Conservation (phyloP, 2,888 invertebrate genomes). For the Dastarcus helophoroides region DNA sequence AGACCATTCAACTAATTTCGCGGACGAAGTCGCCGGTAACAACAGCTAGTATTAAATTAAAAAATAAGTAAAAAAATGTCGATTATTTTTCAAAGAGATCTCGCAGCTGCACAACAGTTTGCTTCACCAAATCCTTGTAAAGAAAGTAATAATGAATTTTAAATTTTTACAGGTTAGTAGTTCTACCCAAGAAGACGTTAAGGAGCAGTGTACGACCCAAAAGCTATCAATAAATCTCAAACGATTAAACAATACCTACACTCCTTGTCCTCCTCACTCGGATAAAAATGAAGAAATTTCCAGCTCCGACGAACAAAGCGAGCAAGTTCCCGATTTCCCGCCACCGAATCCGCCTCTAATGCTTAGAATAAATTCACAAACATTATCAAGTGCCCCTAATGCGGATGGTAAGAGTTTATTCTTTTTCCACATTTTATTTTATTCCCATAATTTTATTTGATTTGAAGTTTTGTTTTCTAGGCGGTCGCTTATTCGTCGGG, state of each 20-base stretch:
- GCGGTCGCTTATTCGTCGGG: slow-evolving; percentile 47
- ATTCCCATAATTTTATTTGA: neutral
- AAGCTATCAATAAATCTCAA: slow-evolving; percentile 66
- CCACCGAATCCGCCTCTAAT: slow-evolving; percentile 42
- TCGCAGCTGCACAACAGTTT: neutral
- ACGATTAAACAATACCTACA: slow-evolving; percentile 58
- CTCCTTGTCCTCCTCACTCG: slow-evolving; percentile 23
- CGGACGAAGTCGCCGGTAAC: no score
- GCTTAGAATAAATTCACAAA: slow-evolving; percentile 45
- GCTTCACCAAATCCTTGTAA: no score
- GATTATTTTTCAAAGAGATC: no score
- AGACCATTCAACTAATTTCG: no score
- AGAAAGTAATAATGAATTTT: slow-evolving; percentile 3
- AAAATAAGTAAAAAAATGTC: no score
- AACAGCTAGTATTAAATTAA: no score
- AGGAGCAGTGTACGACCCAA: slow-evolving; percentile 57
- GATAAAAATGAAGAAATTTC: slow-evolving; percentile 27
- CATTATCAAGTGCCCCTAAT: slow-evolving; percentile 43
- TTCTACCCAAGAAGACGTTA: slow-evolving; percentile 29
- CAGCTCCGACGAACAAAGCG: slow-evolving; percentile 35
- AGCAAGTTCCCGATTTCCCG: slow-evolving; percentile 42
- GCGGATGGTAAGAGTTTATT: slow-evolving; percentile 35
- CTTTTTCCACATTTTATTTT: neutral
- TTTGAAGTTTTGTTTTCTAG: slow-evolving; percentile 16
- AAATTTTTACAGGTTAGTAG: slow-evolving; percentile 20